phyloP scores from a whole-genome alignment of 2,113 vertebrate genomes.

The Grus americana region DNA sequence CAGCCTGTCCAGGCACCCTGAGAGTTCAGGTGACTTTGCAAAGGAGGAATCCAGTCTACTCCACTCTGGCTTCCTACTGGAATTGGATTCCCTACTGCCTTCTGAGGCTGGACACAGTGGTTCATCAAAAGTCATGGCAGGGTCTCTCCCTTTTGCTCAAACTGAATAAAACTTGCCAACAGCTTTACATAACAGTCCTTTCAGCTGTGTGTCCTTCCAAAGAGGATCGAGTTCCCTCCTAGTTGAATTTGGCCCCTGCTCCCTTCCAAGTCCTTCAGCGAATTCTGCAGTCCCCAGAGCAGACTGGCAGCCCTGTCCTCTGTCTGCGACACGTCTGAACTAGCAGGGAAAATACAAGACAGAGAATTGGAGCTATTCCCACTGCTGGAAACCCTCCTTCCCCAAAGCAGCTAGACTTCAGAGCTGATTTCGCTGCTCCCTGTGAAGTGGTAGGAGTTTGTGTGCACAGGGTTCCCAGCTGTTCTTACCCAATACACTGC shows the following conservation, averaged over 20 bases:
- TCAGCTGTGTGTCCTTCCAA: background rate
- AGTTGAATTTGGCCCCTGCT: background rate
- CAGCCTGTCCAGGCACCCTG: background rate
- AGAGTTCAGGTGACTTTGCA: background rate
- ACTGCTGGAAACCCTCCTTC: background rate
- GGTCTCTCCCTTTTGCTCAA: background rate
- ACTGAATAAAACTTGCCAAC: background rate
- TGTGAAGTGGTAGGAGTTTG: background rate
- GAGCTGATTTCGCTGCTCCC: background rate
- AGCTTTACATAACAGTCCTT: slow-evolving; percentile 13
- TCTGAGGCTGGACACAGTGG: background rate
- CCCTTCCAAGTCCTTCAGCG: background rate
- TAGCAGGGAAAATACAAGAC: background rate
- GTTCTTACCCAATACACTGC: background rate
- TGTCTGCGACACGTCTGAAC: background rate
- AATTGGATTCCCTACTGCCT: background rate
- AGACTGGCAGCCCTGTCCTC: background rate
- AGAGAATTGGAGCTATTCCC: background rate
- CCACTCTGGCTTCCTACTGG: background rate
- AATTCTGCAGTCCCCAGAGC: background rate
- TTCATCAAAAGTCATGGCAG: background rate
- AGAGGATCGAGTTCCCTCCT: background rate
- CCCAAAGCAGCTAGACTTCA: background rate
- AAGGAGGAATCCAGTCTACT: background rate
- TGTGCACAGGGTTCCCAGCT: background rate